Evolutionary conservation across 1,140 invertebrate species (phyloP).

Genomic region (Palaemon carinicauda): DNA sequence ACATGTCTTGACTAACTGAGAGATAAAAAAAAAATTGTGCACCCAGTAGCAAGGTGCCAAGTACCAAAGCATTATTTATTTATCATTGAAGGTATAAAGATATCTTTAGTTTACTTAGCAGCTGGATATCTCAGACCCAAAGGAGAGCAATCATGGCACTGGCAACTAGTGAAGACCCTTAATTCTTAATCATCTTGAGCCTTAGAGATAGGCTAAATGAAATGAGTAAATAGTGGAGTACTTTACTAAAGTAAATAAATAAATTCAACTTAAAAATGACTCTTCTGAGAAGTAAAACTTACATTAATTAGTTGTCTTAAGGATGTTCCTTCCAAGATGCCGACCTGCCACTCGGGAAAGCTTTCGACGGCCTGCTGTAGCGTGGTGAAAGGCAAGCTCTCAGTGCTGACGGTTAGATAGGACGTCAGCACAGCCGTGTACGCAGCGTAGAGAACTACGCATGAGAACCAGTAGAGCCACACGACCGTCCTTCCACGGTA

Average conservation of each 20-base stretch:
- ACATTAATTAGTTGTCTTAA: slow-evolving; percentile 5
- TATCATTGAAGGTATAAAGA: no score
- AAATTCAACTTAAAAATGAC: neutral
- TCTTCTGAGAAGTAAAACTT: no score
- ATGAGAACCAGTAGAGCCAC: slow-evolving; percentile 10
- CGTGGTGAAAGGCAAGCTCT: slow-evolving; percentile 14
- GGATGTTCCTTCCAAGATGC: slow-evolving; percentile 28
- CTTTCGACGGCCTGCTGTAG: neutral
- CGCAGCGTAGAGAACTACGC: slow-evolving; percentile 15
- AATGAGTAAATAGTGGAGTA: neutral
- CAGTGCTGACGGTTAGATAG: slow-evolving; percentile 25
- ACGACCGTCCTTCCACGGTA: neutral
- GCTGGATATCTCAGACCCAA: no score
- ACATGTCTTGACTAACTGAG: no score
- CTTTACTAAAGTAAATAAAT: neutral
- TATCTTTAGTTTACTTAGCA: no score
- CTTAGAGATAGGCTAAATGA: no score
- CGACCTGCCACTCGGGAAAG: slow-evolving; percentile 19
- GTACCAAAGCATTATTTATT: no score
- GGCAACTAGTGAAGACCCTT: no score
- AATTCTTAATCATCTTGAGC: no score
- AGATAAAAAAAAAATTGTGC: no score
- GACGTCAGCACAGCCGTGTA: slow-evolving; percentile 32
- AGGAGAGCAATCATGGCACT: no score
- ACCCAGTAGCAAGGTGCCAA: no score